phyloP scores from a whole-genome alignment of 2,797 vertebrate species.

The Syndactyla subalaris region DNA sequence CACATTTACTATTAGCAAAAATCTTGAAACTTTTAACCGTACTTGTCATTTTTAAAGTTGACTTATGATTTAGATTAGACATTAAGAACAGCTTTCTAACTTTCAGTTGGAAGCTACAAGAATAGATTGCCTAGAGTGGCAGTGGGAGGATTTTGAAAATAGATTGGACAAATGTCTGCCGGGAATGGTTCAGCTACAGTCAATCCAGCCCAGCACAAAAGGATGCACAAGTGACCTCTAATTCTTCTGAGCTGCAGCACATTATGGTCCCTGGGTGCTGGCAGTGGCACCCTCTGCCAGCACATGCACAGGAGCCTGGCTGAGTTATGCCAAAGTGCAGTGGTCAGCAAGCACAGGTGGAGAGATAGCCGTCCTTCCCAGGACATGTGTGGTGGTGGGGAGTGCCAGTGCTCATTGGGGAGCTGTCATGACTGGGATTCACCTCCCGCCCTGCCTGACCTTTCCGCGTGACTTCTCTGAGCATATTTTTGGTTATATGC shows the following conservation, averaged over 20 bases:
- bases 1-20: constrained; percentile 60
- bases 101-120: constrained; percentile 26
- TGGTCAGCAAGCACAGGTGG: fast-evolving
- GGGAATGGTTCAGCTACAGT: neutral
- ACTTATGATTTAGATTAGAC: constrained; percentile 61
- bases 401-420: fast-evolving
- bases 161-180: constrained; percentile 48
- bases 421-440: neutral
- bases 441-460: neutral
- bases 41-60: constrained; percentile 53
- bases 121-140: constrained; percentile 60
- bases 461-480: neutral
- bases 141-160: constrained; percentile 70
- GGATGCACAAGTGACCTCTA: neutral
- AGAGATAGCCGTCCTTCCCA: neutral
- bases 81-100: constrained; percentile 65
- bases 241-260: fast-evolving
- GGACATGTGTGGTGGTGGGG: fast-evolving
- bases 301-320: fast-evolving
- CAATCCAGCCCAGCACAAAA: neutral
- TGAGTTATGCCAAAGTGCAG: fast-evolving
- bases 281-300: neutral
- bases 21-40: constrained; percentile 35
- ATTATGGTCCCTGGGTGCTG: fast-evolving
- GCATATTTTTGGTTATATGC: neutral